Evolutionary conservation across 2,888 invertebrate genomes (phyloP).

Genomic region (Drosophila colorata): DNA sequence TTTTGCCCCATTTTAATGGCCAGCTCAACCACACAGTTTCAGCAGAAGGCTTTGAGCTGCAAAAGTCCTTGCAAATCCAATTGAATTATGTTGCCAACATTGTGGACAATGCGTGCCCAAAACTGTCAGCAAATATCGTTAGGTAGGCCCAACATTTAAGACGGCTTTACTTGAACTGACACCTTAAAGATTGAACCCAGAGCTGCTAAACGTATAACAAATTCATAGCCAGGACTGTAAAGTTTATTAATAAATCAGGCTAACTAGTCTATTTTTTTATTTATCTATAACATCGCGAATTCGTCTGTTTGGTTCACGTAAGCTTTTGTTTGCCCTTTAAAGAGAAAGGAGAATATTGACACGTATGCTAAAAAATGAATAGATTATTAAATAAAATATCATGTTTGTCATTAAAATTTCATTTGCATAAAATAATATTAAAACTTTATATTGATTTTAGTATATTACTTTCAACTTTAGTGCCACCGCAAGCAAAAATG

Average conservation of each 20-base stretch:
- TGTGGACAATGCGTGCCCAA: constrained; percentile 36
- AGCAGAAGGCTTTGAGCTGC: constrained; percentile 29
- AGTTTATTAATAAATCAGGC: constrained; percentile 62
- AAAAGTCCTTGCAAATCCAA: constrained; percentile 66
- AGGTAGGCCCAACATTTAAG: constrained; percentile 40
- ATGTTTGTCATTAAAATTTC: too few species aligned
- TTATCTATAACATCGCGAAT: too few species aligned
- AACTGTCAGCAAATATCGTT: constrained; percentile 65
- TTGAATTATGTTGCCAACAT: constrained; percentile 71
- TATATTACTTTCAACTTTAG: too few species aligned
- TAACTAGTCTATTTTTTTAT: too few species aligned
- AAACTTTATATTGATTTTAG: too few species aligned
- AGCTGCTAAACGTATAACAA: background rate
- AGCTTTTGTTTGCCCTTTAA: too few species aligned
- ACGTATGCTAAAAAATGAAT: too few species aligned
- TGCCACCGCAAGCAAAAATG: too few species aligned
- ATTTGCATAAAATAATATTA: too few species aligned
- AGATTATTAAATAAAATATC: too few species aligned
- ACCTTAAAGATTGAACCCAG: background rate
- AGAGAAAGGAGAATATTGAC: too few species aligned
- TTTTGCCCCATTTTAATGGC: background rate
- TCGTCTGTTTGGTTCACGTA: too few species aligned
- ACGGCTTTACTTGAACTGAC: constrained; percentile 9
- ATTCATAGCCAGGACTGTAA: constrained; percentile 21
- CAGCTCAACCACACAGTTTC: constrained; percentile 28